phyloP scores from a whole-genome alignment of 2,113 vertebrate species.

The Platichthys stellatus region DNA sequence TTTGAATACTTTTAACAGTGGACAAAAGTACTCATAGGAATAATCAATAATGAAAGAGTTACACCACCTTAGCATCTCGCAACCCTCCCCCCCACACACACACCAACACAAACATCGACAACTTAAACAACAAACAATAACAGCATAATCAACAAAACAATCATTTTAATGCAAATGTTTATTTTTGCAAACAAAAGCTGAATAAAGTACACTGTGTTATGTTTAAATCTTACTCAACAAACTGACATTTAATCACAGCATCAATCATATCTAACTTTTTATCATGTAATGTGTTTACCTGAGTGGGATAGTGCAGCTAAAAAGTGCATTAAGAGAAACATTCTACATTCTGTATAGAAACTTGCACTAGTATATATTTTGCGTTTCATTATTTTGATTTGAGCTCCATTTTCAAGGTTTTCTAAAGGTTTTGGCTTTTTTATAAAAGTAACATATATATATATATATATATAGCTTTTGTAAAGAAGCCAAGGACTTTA shows the following conservation, averaged over 20 bases:
- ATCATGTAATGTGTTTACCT: neutral
- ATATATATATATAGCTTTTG: neutral
- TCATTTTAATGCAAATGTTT: neutral
- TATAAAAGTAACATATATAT: too few relatives aligned
- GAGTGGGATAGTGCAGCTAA: constrained; percentile 19
- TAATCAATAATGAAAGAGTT: neutral
- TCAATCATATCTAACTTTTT: neutral
- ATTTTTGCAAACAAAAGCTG: neutral
- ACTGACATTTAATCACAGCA: neutral
- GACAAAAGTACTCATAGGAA: neutral
- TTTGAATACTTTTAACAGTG: neutral
- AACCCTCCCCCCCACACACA: neutral
- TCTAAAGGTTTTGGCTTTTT: neutral
- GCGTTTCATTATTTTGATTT: neutral
- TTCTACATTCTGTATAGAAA: too few relatives aligned
- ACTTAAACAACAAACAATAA: constrained; percentile 1
- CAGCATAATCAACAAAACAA: too few relatives aligned
- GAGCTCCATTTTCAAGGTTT: neutral
- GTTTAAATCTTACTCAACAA: neutral
- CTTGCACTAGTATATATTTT: neutral
- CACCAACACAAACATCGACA: neutral
- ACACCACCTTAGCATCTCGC: neutral
- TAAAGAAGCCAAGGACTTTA: too few relatives aligned
- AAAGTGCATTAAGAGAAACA: too few relatives aligned
- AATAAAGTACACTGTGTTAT: neutral